Evolutionary conservation across 2,888 invertebrate species (phyloP), one percentile per base, ranked within the genome.

Genomic region (Herminia tarsipennalis): DNA sequence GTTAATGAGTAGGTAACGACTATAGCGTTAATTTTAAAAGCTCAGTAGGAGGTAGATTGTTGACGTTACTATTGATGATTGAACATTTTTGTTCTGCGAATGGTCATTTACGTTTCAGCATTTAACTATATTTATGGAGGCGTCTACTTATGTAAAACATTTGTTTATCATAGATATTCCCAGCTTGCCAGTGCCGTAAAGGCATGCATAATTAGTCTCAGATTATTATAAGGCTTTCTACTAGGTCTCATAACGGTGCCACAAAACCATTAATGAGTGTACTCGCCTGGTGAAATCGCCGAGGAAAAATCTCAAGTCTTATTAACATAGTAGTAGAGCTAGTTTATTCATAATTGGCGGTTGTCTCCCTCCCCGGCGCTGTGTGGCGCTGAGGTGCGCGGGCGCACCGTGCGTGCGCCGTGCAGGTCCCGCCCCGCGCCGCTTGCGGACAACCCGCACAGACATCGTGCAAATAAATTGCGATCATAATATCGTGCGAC

Each of bases 321-420:
- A 90, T 90, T 90, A 86, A 78, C 88, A 90, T 88, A 88, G 88
- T 76, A 76, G 91, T 83, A 75, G 71, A 86, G 83, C 90, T 88
- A 83, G 89, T 90, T 88, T 88, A 86, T 84, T 88, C 83, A 87
- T 89, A 91, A 89, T 88, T 89, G 86, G 78, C 81, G 78, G 83
- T 81, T 80, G 76, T 76, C 76, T 81, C 84, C 82, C 83, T 71
- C 85, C 79, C 78, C 57, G 57, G 73, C 63, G 73, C 70, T 65
- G 72, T 71, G 76, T 72, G 73, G 74, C 70, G 66, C 70, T n/a
- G 70, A 75, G 71, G 74, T 68, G 22, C n/a, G 76, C 76, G 72
- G 64, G 28, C 8, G 74, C 74, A 73, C 68, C 66, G 70, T 71
- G 76, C 73, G 73, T 70, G 77, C 76, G 70, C 76, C 73, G 73